Base-by-base conservation (phyloP, 2,113 vertebrate species). In the Otolemur garnettii region DNA sequence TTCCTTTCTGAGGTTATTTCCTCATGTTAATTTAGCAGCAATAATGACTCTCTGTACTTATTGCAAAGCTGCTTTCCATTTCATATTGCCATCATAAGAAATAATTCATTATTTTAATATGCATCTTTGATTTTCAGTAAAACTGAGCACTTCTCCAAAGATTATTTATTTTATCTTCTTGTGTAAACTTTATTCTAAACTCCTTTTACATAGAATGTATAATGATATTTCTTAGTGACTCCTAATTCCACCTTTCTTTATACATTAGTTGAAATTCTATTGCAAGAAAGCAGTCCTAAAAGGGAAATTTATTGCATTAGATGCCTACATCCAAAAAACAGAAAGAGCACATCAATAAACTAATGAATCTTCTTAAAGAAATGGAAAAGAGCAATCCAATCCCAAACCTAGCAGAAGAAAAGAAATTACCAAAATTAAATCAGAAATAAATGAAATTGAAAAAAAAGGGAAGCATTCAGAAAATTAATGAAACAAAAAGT, bases 21-120 rank as follows among this genome's bases (percentile, higher is more conserved):
- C 91, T 93, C 42, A 77, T 72, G 78, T 85, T 80, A 93, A 79
- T 62, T 93, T 62, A 95, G 71, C 64, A 95, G 71, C 64, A 96
- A 86, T 86, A 81, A 68, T 66, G 64, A 14, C 55, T 96, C 60
- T 60, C 50, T 60, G 33, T 72, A 78, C 28, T 35, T 92, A 91
- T 0, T 81, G 28, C 50, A 95, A 95, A 91, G 78, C 62, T 78
- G 57, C 75, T 94, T 90, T 87, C 57, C 60, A 95, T 93, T 93
- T 93, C 77, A 95, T 89, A 45, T 22, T 85, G 68, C 42, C 30
- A 85, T 62, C 17, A 57, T 62, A 85, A 71, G 33, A 95, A 94
- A 90, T 90, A 90, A 86, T 59, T 79, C 71, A 95, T 30, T 89
- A 86, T 92, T 91, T 72, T 72, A 75, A 82, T 15, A 92, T 74